A percentile compares a stretch with the other conserved stretches of the same genome.
Evolutionary conservation across 1,140 invertebrate genomes (phyloP).

Genomic region (Araneus ventricosus): DNA sequence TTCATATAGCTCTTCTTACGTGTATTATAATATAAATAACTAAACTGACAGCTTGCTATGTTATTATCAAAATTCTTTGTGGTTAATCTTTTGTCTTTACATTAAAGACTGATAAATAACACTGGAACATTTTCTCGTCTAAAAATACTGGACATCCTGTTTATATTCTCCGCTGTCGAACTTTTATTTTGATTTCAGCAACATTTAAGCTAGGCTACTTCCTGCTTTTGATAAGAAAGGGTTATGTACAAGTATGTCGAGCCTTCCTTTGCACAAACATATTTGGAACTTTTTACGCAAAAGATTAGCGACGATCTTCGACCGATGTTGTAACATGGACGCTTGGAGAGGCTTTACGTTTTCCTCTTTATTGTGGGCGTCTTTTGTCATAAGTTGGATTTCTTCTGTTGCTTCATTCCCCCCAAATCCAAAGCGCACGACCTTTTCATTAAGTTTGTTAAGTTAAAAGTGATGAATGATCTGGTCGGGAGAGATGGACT

Average conservation of each 20-base stretch:
- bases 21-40: too few species aligned
- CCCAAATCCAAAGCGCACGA: constrained; percentile 6
- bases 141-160: background rate
- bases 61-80: too few species aligned
- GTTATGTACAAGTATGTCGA: background rate
- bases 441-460: constrained; percentile 10
- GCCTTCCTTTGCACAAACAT: background rate
- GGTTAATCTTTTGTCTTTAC: too few species aligned
- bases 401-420: background rate
- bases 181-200: constrained; percentile 11
- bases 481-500: constrained; percentile 7
- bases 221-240: background rate
- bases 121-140: background rate
- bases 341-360: background rate
- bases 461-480: constrained; percentile 40
- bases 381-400: constrained; percentile 8
- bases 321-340: background rate
- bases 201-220: background rate
- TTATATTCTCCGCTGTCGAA: background rate
- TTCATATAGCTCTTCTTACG: too few species aligned
- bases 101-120: too few species aligned
- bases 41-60: too few species aligned
- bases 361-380: background rate
- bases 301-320: background rate
- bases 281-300: background rate